Evolutionary conservation across 2,888 invertebrate genomes (phyloP).

Genomic region (Sinopyrophorus schimmeli): DNA sequence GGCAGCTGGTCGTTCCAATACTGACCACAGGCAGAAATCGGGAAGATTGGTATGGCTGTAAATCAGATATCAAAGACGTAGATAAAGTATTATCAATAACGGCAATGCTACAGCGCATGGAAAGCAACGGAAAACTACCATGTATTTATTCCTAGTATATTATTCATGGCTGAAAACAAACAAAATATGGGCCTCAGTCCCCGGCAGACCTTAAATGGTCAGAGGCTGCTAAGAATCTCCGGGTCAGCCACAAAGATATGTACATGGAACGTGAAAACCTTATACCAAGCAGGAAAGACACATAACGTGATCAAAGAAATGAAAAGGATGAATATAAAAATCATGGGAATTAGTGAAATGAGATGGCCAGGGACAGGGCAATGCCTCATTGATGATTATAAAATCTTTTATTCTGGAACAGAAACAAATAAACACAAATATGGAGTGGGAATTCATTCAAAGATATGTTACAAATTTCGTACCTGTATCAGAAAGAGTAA

Average conservation of each 20-base stretch:
- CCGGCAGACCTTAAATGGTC: conserved; percentile 4
- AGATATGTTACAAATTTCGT: conserved; percentile 2
- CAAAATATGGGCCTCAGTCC: neutral
- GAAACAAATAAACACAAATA: neutral
- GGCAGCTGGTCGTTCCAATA: neutral
- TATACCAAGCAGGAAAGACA: conserved; percentile 20
- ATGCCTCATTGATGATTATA: conserved; percentile 4
- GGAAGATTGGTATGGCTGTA: neutral
- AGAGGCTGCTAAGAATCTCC: conserved; percentile 7
- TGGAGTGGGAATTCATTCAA: conserved; percentile 5
- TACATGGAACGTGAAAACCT: conserved; percentile 24
- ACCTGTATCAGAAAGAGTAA: neutral
- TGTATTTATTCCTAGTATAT: conserved; percentile 2
- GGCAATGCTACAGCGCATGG: neutral
- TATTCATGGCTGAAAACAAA: conserved; percentile 6
- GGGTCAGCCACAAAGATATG: conserved; percentile 9
- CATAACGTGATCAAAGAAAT: conserved; percentile 27
- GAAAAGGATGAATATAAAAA: conserved; percentile 20
- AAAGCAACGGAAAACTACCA: neutral
- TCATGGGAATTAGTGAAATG: conserved; percentile 24
- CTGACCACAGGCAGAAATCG: neutral
- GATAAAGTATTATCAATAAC: neutral
- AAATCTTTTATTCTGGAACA: conserved; percentile 1
- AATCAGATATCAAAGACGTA: neutral
- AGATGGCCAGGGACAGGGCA: conserved; percentile 21